Base-by-base conservation (phyloP, 2,888 invertebrate species). In the Pachymerium ferrugineum region DNA sequence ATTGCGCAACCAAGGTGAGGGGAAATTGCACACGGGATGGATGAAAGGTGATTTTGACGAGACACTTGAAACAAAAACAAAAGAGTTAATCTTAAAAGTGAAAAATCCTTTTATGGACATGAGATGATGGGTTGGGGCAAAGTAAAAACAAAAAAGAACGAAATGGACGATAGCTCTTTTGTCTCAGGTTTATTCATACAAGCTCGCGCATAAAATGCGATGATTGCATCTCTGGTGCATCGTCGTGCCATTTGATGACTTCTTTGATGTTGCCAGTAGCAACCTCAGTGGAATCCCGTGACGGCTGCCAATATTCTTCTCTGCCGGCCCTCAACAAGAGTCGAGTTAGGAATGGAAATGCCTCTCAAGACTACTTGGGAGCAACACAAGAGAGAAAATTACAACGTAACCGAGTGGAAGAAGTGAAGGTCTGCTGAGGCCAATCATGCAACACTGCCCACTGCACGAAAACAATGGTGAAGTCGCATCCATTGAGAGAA, bases 291-390 rank as follows among this genome's bases (percentile, higher is more conserved):
- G 62, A 62, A 25, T 62, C 62, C 62, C 62, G 62, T 62, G 62
- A 62, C 62, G 62, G 62, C 62, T 62, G 62, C 62, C 62, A 62
- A 62, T 62, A 62, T 62, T 62, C 28, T 28, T 62, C 62, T 62
- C 62, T 62, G 62, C 62, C 28, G 62, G 62, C 25, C n/a, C 62
- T 62, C 62, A 62, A 62, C 62, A 62, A 28, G 62, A 62, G 62
- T 62, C 62, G 62, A 62, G 62, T 62, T 62, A 62, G 62, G 62
- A 62, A 62, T 62, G 62, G 62, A 62, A 62, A 62, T 62, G 62
- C 62, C 28, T 62, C 62, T 22, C 62, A 28, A 62, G 25, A 62
- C 62, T 22, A 62, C 62, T 62, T 10, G 25, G 25, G 25, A 62
- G n/a, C 62, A 62, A 62, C 28, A 62, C 62, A 62, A 62, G 62